These are phyloP conservation scores for Bucco capensis DNA, from an alignment of 2,113 vertebrate genomes.

Conservation along the genomic window DNA sequence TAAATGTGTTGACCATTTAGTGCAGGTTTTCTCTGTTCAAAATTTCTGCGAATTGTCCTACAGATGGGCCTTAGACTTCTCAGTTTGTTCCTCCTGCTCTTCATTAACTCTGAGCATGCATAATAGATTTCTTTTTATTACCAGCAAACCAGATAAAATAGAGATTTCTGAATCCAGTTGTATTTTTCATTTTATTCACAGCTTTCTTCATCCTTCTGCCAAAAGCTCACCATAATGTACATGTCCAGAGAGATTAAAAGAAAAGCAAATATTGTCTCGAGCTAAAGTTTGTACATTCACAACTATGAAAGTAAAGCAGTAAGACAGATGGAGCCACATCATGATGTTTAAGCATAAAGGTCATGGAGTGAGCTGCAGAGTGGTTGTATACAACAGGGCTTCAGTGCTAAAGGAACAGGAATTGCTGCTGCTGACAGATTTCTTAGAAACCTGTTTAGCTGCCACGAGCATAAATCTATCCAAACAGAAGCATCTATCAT, in stretches of 20 bases:
- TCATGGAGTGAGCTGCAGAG: constrained; percentile 20
- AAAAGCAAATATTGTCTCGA: constrained; percentile 58
- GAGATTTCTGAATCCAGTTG: not conserved
- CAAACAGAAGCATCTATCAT: constrained; percentile 17
- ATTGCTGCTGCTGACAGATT: constrained; percentile 11
- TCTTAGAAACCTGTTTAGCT: constrained; percentile 10
- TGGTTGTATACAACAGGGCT: constrained; percentile 19
- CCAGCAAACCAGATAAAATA: not conserved
- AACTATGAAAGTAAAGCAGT: not conserved
- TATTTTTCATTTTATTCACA: constrained; percentile 20
- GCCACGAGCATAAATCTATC: not conserved
- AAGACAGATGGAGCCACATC: constrained; percentile 58
- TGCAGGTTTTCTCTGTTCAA: not conserved
- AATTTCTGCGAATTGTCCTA: not conserved
- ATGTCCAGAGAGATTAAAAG: not conserved
- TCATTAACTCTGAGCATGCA: not conserved
- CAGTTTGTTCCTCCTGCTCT: not conserved
- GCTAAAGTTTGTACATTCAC: not conserved
- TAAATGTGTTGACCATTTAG: not conserved
- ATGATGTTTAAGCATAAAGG: constrained; percentile 44
- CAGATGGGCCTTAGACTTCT: not conserved
- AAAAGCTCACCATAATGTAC: not conserved
- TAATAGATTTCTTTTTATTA: not conserved
- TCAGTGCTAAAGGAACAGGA: not conserved
- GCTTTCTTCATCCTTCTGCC: not conserved